These are phyloP conservation scores for Rotaria socialis DNA, from an alignment of 2,888 invertebrate species.

Conservation along the genomic window DNA sequence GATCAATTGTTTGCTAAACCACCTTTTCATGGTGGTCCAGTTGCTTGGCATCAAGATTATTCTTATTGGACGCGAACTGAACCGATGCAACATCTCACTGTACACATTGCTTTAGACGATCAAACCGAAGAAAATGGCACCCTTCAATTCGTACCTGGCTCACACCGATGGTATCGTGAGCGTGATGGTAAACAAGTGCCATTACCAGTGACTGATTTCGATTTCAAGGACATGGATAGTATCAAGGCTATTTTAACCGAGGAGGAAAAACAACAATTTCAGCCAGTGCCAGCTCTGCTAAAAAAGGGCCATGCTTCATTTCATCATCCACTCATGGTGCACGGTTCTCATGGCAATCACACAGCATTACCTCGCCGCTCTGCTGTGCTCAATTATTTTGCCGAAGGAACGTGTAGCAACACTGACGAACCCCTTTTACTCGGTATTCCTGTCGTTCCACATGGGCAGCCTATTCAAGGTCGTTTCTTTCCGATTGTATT, in stretches of 20 bases:
- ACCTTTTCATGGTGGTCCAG: slow-evolving; percentile 53
- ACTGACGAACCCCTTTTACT: slow-evolving; percentile 51
- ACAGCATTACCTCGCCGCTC: slow-evolving; percentile 52
- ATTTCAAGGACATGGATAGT: slow-evolving; percentile 56
- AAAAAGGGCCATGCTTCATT: slow-evolving; percentile 56
- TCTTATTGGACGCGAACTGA: slow-evolving; percentile 55
- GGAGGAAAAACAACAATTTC: slow-evolving; percentile 51
- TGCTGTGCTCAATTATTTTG: slow-evolving; percentile 55
- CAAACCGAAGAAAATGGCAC: slow-evolving; percentile 55
- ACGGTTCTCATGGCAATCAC: slow-evolving; percentile 55
- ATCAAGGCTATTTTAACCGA: slow-evolving; percentile 54
- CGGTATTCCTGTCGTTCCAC: slow-evolving; percentile 49
- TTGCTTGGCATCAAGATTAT: slow-evolving; percentile 57
- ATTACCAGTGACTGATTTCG: slow-evolving; percentile 55
- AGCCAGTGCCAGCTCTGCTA: slow-evolving; percentile 51
- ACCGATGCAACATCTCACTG: slow-evolving; percentile 54
- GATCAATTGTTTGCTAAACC: slow-evolving; percentile 57
- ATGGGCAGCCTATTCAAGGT: slow-evolving; percentile 52
- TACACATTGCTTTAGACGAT: slow-evolving; percentile 55
- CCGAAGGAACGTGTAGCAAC: slow-evolving; percentile 52
- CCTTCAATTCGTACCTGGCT: slow-evolving; percentile 53
- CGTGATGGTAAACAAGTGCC: slow-evolving; percentile 51
- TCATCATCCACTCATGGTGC: slow-evolving; percentile 53
- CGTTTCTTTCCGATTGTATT: slow-evolving; percentile 53
- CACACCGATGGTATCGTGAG: slow-evolving; percentile 53